These are phyloP conservation scores for Megaustenia siamemsis DNA, from an alignment of 2,888 invertebrate species.

Conservation along the genomic window DNA sequence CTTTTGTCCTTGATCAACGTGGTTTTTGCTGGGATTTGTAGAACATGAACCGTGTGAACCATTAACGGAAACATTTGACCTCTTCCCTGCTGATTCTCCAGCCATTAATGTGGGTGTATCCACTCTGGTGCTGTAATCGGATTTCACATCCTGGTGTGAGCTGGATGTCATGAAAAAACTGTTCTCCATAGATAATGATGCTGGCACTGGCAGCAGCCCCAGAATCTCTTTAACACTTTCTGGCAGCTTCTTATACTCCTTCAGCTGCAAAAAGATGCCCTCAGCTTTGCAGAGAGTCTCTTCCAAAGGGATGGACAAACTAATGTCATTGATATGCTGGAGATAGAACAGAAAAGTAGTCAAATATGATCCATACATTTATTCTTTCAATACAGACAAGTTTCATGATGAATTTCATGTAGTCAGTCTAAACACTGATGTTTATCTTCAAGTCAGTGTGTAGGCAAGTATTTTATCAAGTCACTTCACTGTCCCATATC, in stretches of 20 bases:
- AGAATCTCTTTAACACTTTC: conserved; percentile 74
- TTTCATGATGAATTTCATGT: too few species aligned
- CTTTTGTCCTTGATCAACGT: conserved; percentile 28
- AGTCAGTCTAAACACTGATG: too few species aligned
- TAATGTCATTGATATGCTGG: conserved; percentile 96
- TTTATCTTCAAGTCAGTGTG: too few species aligned
- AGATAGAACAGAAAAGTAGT: conserved; percentile 32
- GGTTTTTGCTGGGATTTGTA: neutral
- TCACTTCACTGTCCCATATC: too few species aligned
- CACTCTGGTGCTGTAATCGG: neutral
- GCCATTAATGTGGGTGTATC: conserved; percentile 32
- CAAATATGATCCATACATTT: too few species aligned
- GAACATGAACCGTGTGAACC: neutral
- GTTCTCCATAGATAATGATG: conserved; percentile 55
- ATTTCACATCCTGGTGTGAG: neutral
- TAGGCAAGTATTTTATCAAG: too few species aligned
- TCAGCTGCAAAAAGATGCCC: conserved; percentile 92
- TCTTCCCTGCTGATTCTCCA: neutral
- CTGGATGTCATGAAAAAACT: conserved; percentile 36
- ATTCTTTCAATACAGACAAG: too few species aligned
- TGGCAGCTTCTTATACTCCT: conserved; percentile 75
- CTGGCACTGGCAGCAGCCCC: conserved; percentile 65
- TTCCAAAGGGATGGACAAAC: conserved; percentile 91
- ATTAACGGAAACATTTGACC: conserved; percentile 22
- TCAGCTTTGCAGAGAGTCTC: conserved; percentile 92